Base-by-base conservation (phyloP, 2,888 invertebrate genomes). In the Lithosia quadra region DNA sequence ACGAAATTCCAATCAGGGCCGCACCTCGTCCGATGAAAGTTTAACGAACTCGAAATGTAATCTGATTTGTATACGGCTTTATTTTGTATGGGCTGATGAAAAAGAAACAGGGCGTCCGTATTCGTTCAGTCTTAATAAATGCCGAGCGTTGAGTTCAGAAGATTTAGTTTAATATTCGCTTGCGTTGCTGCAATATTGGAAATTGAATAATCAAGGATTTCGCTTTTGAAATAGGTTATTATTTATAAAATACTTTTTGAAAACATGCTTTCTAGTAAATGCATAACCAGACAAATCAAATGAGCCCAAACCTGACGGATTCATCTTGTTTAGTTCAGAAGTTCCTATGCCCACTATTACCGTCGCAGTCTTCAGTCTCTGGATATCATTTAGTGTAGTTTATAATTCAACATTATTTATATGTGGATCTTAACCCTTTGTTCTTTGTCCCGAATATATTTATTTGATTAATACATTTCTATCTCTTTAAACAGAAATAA, bases 31-130 rank as follows among this genome's bases (percentile, higher is more conserved):
- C 78, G 77, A 83, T 89, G 84, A 87, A 90, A 88, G 89, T 90
- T 90, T 90, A 90, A 90, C 90, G 88, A 90, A 91, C 88, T 89
- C 76, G 87, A 90, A 89, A 87, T 87, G 81, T 88, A 90, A 90
- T 88, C 86, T 83, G 86, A 90, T 90, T 91, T 90, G 84, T 86
- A 82, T 86, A 82, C 78, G 82, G 85, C 81, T 85, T 86, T 86
- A 85, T 85, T 85, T 84, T 73, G 68, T 71, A 65, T 72, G 55
- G 63, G 65, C 68, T 75, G 74, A 79, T 81, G 74, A 79, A 81
- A 82, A 78, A 75, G 72, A 71, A 81, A 70, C 71, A 68, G 69
- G 55, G 15, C 61, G 61, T 60, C 59, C 15, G 59, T 62, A 68
- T 74, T 71, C 68, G 63, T 77, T 73, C 61, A 65, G 36, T 71